Base-by-base conservation (phyloP, 1,140 invertebrate genomes). In the Leguminivora glycinivorella region DNA sequence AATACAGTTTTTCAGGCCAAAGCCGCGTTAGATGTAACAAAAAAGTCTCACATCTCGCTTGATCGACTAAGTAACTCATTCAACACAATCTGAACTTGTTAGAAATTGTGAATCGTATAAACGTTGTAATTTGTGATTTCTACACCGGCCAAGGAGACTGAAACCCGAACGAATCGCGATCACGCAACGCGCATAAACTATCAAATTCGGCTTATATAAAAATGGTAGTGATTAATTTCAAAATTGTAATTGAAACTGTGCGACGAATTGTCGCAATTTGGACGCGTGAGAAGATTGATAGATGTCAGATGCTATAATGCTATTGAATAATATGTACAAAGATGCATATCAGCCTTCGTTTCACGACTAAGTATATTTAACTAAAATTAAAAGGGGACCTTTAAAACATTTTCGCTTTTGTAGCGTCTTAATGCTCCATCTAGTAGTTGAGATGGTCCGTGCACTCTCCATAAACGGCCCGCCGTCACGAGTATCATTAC, bases 141-240 rank as follows among this genome's bases (percentile, higher is more conserved):
- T 75, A 75, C 56, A 73, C 14, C 40, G 43, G 72, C 40, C 72
- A 70, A 76, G 70, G 74, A 70, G 74, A 76, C 68, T 56, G 66
- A 68, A 72, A 70, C 29, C 40, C 58, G 14, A 63, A 63, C 69
- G 56, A 71, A 70, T 29, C 67, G 74, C 70, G 67, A 72, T 73
- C 74, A 76, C 74, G 74, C 74, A 73, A 76, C 56, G 52, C 38
- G 34, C 43, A 67, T 67, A 47, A 52, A 68, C 34, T 69, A 66
- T 52, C 68, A 56, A 69, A 56, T 56, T 47, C 68, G 67, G 43
- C 66, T 19, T 38, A 52, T 52, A 31, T 66, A 60, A 60, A 60
- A 47, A 24, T 40, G 69, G 67, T 52, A 22, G 26, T 70, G 58
- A 63, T 63, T 63, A 63, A 63, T 63, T 63, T n/a, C 58, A 63